A percentile compares a stretch with the other conserved stretches of the same genome.
These are phyloP conservation scores for Camptogramma bilineatum DNA, from an alignment of 2,888 invertebrate species.

Conservation along the genomic window DNA sequence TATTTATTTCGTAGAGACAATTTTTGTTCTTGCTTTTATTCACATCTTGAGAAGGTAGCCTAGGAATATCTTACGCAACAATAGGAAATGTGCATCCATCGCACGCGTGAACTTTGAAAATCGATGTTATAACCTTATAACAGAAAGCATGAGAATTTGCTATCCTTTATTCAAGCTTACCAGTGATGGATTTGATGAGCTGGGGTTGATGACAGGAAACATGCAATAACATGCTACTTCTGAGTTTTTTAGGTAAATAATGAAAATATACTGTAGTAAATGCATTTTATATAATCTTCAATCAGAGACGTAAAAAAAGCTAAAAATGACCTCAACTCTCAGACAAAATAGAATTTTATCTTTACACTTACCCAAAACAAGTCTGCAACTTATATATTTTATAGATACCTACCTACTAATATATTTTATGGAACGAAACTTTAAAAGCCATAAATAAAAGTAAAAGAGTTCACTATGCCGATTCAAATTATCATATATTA, in stretches of 20 bases:
- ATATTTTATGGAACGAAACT: conserved; percentile 23
- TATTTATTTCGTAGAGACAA: no score
- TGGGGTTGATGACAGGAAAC: no score
- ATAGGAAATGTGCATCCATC: conserved; percentile 4
- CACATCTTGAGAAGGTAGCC: background rate
- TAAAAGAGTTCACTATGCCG: conserved; percentile 35
- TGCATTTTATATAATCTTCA: no score
- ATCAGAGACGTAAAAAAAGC: no score
- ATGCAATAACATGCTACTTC: no score
- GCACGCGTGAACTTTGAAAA: conserved; percentile 11
- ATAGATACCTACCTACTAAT: background rate
- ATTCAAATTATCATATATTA: conserved; percentile 42
- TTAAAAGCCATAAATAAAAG: conserved; percentile 32
- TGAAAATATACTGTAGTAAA: no score
- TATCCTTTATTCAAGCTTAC: background rate
- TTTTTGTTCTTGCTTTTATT: no score
- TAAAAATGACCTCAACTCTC: background rate
- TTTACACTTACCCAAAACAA: conserved; percentile 15
- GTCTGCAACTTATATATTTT: conserved; percentile 3
- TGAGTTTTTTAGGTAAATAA: no score
- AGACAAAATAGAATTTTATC: background rate
- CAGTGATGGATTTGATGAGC: conserved; percentile 17
- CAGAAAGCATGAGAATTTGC: conserved; percentile 1
- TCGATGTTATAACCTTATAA: conserved; percentile 12
- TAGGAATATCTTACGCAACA: conserved; percentile 11